Base-by-base conservation (phyloP, 2,888 invertebrate species). In the Archips crataeganus region DNA sequence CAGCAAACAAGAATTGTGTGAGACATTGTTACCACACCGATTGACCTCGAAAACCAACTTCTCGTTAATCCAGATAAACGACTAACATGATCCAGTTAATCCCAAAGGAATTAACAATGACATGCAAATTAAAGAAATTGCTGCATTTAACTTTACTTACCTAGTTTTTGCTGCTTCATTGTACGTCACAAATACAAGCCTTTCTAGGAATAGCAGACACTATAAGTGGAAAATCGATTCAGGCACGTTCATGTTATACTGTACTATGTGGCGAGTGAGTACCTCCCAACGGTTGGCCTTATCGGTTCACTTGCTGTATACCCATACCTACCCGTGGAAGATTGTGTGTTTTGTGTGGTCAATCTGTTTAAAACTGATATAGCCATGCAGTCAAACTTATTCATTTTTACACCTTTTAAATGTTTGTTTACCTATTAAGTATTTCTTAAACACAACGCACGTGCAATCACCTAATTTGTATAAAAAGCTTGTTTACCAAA, bases 161-260 rank as follows among this genome's bases (percentile, higher is more conserved):
- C 32, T 57, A 11, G 10, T 32, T 32, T 32, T 32, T 57, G 11
- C 5, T 32, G 10, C 32, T 10, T 57, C 32, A 57, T 23, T 10
- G 57, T 2, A 57, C 32, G 32, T 57, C 57, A 57, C 39, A 23
- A 32, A 57, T 9, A 57, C 6, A 54, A 57, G 0, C 11, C 57
- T 9, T 57, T 57, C 32, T 57, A 11, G 10, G 57, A 57, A 23
- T 3, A 32, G 57, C 32, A 32, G 11, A 32, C 57, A 57, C 10
- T 57, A 11, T 32, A 57, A 57, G 57, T 57, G 57, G 57, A 57
- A 57, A 32, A 57, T 57, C 32, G 57, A 57, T 57, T 11, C 0
- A 57, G 32, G 23, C 3, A 23, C 10, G 57, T 23, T 15, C 57
- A 57, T 23, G 57, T 57, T 57, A 5, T 32, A 57, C 57, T 57